Evolutionary conservation across 2,888 invertebrate genomes (phyloP).

Genomic region (Drosophila quinaria): DNA sequence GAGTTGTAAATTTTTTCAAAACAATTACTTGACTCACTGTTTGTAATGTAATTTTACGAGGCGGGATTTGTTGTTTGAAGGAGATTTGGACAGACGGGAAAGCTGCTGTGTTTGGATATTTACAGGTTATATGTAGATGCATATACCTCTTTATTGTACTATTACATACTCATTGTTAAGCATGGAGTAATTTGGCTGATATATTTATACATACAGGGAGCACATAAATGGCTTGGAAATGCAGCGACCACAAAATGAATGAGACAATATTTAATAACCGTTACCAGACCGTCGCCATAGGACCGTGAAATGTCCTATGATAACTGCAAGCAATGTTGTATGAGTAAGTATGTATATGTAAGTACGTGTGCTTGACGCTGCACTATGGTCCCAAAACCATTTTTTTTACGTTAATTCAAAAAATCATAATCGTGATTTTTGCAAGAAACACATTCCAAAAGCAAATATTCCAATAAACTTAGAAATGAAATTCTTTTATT

Average conservation of each 20-base stretch:
- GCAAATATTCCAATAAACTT: too few relatives aligned
- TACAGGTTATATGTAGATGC: not conserved
- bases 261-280: slow-evolving; percentile 27
- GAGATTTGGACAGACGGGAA: not conserved
- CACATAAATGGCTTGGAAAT: not conserved
- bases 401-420: too few relatives aligned
- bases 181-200: not conserved
- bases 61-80: too few relatives aligned
- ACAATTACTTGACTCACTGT: too few relatives aligned
- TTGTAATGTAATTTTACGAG: not conserved
- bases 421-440: too few relatives aligned
- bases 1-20: too few relatives aligned
- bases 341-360: not conserved
- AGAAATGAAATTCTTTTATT: too few relatives aligned
- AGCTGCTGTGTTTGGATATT: not conserved
- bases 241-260: not conserved
- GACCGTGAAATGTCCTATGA: slow-evolving; percentile 25
- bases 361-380: not conserved
- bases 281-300: slow-evolving; percentile 23
- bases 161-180: not conserved
- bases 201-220: not conserved
- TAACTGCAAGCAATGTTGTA: not conserved
- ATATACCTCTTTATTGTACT: not conserved
- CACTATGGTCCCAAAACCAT: too few relatives aligned
- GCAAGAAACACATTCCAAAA: too few relatives aligned